These are phyloP conservation scores for Solenopsis invicta DNA, from an alignment of 1,140 invertebrate genomes.

Conservation along the genomic window DNA sequence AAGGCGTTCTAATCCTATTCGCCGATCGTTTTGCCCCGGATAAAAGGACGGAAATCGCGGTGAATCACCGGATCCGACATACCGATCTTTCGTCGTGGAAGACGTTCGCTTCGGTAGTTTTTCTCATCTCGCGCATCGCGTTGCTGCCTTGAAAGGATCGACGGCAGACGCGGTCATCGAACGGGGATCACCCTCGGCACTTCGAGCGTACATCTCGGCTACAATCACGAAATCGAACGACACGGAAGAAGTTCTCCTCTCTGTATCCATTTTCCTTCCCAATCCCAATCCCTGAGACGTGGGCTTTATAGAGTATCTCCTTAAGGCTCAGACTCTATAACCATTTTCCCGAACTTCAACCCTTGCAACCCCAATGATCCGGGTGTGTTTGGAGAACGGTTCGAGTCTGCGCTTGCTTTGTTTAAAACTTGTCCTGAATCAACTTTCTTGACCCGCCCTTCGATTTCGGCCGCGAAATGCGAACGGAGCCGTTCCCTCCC, in stretches of 20 bases:
- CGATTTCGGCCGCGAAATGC: slow-evolving; percentile 1
- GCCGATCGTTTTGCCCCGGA: slow-evolving; percentile 9
- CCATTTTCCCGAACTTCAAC: slow-evolving; percentile 52
- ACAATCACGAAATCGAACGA: slow-evolving; percentile 63
- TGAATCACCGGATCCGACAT: slow-evolving; percentile 43
- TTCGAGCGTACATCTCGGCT: slow-evolving; percentile 1
- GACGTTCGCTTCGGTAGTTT: slow-evolving; percentile 57
- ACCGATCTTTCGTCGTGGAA: slow-evolving; percentile 53
- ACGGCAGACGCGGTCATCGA: slow-evolving; percentile 60
- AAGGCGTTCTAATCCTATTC: slow-evolving; percentile 59
- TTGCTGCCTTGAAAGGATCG: slow-evolving; percentile 45
- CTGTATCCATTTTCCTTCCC: slow-evolving; percentile 14
- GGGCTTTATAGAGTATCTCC: slow-evolving; percentile 34
- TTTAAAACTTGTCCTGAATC: slow-evolving; percentile 48
- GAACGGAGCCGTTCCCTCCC: background rate
- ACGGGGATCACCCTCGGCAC: slow-evolving; percentile 45
- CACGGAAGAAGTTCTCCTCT: background rate
- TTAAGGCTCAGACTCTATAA: slow-evolving; percentile 42
- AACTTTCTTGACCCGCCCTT: slow-evolving; percentile 5
- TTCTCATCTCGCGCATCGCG: slow-evolving; percentile 53
- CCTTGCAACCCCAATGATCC: slow-evolving; percentile 13
- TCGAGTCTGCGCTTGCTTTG: slow-evolving; percentile 23
- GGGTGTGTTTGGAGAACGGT: slow-evolving; percentile 51
- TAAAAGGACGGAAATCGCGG: slow-evolving; percentile 59
- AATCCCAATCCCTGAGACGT: slow-evolving; percentile 10